phyloP scores from a whole-genome alignment of 2,888 invertebrate species.

The Elegia similella region DNA sequence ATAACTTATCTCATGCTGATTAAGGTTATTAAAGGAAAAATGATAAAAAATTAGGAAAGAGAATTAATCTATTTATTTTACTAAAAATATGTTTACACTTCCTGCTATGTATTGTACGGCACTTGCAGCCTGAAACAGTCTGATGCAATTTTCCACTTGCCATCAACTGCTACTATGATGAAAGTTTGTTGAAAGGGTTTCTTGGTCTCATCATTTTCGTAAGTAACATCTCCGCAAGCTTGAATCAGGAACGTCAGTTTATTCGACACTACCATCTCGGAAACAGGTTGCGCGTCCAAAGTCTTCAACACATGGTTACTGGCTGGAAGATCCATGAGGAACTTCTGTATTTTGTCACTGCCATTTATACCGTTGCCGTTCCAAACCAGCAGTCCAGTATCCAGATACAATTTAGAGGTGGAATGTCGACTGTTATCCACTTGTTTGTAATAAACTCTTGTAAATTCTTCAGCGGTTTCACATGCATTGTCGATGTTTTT shows the following conservation, averaged over 20 bases:
- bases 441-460: slow-evolving; percentile 93
- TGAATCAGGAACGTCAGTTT: slow-evolving; percentile 92
- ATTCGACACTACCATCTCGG: slow-evolving; percentile 87
- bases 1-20: too few species aligned
- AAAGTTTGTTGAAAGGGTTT: slow-evolving; percentile 93
- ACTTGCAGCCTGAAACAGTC: slow-evolving; percentile 93
- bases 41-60: not conserved
- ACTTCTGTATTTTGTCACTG: slow-evolving; percentile 91
- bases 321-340: slow-evolving; percentile 90
- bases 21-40: not conserved
- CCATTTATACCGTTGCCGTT: slow-evolving; percentile 94
- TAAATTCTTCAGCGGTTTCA: slow-evolving; percentile 93
- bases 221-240: slow-evolving; percentile 91
- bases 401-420: slow-evolving; percentile 91
- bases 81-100: slow-evolving; percentile 9
- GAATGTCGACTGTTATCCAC: slow-evolving; percentile 93
- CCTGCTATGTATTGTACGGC: slow-evolving; percentile 51
- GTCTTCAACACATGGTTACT: slow-evolving; percentile 89
- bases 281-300: slow-evolving; percentile 93
- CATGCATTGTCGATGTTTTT: slow-evolving; percentile 90
- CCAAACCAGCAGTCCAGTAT: slow-evolving; percentile 93
- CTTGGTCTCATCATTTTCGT: slow-evolving; percentile 77
- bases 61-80: not conserved
- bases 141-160: slow-evolving; percentile 96
- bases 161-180: slow-evolving; percentile 91